A percentile compares a stretch with the other conserved stretches of the same genome.
phyloP scores from a whole-genome alignment of 2,113 vertebrate species.

The Xenopus tropicalis region UCB_Xtro_10.0 CM004448.2:34886001-34886500 shows the following conservation, averaged over 20 bases:
- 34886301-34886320: neutral
- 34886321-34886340: conserved; percentile 20
- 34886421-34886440: neutral
- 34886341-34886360: conserved; percentile 31
- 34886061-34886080: conserved; percentile 6
- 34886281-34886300: neutral
- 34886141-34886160: conserved; percentile 42
- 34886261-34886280: conserved; percentile 14
- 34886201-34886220: conserved; percentile 42
- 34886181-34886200: conserved; percentile 42
- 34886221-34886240: conserved; percentile 38
- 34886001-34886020: conserved; percentile 15
- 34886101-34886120: conserved; percentile 34
- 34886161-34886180: conserved; percentile 42
- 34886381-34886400: conserved; percentile 22
- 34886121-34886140: conserved; percentile 43
- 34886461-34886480: too few species aligned
- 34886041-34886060: conserved; percentile 15
- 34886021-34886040: conserved; percentile 37
- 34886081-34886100: conserved; percentile 28
- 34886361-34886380: conserved; percentile 21
- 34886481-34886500: too few species aligned
- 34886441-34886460: neutral
- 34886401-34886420: neutral
- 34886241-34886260: conserved; percentile 39